These are phyloP conservation scores for Anolis apletophallus DNA, from an alignment of 2,797 vertebrate genomes.

Conservation along the genomic window DNA sequence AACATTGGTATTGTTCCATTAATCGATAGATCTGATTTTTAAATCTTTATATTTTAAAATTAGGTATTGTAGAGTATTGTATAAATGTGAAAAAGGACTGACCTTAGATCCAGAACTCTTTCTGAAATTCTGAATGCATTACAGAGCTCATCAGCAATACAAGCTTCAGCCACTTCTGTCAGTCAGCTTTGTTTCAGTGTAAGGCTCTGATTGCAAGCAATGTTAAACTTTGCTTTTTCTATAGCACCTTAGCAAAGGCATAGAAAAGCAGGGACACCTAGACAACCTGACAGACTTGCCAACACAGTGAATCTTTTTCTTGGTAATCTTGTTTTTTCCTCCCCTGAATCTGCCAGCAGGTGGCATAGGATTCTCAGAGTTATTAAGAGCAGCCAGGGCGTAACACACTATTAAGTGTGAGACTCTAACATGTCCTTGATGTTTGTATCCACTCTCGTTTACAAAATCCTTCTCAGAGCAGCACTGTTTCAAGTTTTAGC, in stretches of 20 bases:
- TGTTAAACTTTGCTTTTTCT: slow-evolving; percentile 29
- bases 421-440: background rate
- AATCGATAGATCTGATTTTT: background rate
- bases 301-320: background rate
- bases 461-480: background rate
- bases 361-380: background rate
- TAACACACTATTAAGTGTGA: background rate
- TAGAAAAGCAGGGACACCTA: slow-evolving; percentile 3
- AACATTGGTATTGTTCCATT: background rate
- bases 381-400: background rate
- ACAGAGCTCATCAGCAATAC: slow-evolving; percentile 39
- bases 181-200: slow-evolving; percentile 37
- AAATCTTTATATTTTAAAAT: background rate
- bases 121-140: slow-evolving; percentile 46
- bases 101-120: slow-evolving; percentile 23
- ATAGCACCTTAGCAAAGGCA: slow-evolving; percentile 5
- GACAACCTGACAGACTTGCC: background rate
- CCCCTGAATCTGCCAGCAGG: background rate
- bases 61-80: background rate
- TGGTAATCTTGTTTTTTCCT: background rate
- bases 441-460: background rate
- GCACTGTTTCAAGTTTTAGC: background rate
- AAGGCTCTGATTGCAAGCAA: slow-evolving; percentile 28
- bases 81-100: slow-evolving; percentile 8
- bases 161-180: slow-evolving; percentile 35